Percentiles rank a stretch among this genome's conserved stretches.
These are phyloP conservation scores for Lacanobia wlatinum DNA, from an alignment of 2,888 invertebrate species.

Conservation along the genomic window DNA sequence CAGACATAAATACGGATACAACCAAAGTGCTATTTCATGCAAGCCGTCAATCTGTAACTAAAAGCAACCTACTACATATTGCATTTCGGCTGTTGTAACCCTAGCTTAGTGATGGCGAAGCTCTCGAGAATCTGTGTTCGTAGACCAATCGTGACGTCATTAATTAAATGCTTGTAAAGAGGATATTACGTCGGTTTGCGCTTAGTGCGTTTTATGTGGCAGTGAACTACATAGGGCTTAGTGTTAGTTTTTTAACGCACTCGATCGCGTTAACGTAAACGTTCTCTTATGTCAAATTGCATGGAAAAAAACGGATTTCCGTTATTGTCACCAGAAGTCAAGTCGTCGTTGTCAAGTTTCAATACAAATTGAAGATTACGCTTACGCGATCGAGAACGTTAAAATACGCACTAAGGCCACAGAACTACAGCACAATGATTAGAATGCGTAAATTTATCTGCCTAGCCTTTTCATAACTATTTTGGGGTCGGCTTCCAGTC, in stretches of 20 bases:
- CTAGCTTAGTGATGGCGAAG: slow-evolving; percentile 37
- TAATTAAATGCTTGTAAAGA: slow-evolving; percentile 49
- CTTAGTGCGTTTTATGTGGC: slow-evolving; percentile 13
- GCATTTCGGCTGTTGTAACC: slow-evolving; percentile 43
- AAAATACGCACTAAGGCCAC: too few species aligned
- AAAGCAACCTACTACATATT: slow-evolving; percentile 49
- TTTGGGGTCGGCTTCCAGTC: too few species aligned
- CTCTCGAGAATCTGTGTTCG: slow-evolving; percentile 38
- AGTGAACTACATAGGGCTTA: too few species aligned
- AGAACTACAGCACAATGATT: background rate
- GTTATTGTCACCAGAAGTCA: too few species aligned
- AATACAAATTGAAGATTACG: too few species aligned
- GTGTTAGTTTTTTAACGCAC: too few species aligned
- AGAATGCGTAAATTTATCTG: background rate
- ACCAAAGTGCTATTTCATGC: slow-evolving; percentile 57
- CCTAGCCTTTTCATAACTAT: too few species aligned
- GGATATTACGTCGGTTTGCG: slow-evolving; percentile 38
- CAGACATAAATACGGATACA: slow-evolving; percentile 10
- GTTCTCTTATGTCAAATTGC: too few species aligned
- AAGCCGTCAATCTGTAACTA: slow-evolving; percentile 48
- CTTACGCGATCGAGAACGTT: too few species aligned
- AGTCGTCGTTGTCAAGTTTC: too few species aligned
- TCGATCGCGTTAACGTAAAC: too few species aligned
- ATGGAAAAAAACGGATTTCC: too few species aligned
- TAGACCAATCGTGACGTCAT: slow-evolving; percentile 25